Percentiles rank a stretch among this genome's conserved stretches.
Evolutionary conservation across 2,113 vertebrate species (phyloP).

Genomic region (Paraplagusia blochii): DNA sequence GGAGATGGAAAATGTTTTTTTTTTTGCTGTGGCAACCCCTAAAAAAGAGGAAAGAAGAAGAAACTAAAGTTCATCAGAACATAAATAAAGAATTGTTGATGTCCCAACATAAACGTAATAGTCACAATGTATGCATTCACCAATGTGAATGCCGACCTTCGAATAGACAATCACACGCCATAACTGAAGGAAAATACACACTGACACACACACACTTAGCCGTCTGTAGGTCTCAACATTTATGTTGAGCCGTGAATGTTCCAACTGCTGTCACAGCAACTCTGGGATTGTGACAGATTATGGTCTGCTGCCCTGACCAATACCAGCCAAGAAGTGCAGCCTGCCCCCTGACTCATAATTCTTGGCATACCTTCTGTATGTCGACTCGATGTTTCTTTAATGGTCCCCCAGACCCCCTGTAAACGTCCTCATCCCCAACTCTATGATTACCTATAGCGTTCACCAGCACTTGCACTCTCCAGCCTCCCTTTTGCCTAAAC

Average conservation of each 20-base stretch:
- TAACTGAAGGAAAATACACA: conserved; percentile 3
- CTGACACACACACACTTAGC: conserved; percentile 25
- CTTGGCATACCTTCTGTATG: conserved; percentile 69
- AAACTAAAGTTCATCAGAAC: too few species aligned
- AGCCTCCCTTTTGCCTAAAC: conserved; percentile 38
- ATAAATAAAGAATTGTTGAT: too few species aligned
- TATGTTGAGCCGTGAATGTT: conserved; percentile 67
- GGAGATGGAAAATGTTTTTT: too few species aligned
- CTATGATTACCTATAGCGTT: conserved; percentile 81
- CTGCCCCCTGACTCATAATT: conserved; percentile 80
- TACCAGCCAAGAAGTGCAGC: conserved; percentile 66
- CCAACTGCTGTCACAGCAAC: conserved; percentile 74
- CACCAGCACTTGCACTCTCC: conserved; percentile 75
- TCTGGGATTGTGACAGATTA: conserved; percentile 79
- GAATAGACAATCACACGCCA: too few species aligned
- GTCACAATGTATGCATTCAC: too few species aligned
- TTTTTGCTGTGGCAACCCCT: too few species aligned
- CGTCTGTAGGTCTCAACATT: conserved; percentile 59
- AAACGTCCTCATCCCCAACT: conserved; percentile 66
- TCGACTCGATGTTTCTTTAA: conserved; percentile 79
- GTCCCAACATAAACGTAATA: too few species aligned
- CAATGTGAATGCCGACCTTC: too few species aligned
- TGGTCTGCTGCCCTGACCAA: conserved; percentile 69
- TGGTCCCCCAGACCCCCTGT: conserved; percentile 72
- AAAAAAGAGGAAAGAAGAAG: too few species aligned